Conservation (phyloP, 2,113 vertebrate species). For the Sitta europaea region DNA sequence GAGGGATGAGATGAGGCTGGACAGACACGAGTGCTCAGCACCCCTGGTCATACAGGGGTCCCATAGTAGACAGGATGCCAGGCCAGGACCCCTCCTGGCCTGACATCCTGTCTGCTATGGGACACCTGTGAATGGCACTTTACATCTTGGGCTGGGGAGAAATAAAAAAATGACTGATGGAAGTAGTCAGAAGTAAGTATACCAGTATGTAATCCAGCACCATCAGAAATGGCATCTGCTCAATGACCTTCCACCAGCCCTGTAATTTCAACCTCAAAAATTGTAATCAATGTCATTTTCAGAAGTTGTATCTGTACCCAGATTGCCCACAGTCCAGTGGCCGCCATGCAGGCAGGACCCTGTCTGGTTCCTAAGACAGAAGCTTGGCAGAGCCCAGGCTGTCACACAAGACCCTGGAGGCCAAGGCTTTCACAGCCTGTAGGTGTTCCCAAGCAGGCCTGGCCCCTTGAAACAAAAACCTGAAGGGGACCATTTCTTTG, state of each 20-base stretch:
- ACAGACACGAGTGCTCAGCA: not conserved
- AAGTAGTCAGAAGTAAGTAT: not conserved
- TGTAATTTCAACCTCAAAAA: not conserved
- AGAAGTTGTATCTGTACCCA: not conserved
- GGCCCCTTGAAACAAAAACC: not conserved
- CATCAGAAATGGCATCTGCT: not conserved
- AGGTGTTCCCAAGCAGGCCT: not conserved
- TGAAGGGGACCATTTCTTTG: not conserved
- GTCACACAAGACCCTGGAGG: not conserved
- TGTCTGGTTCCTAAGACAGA: not conserved
- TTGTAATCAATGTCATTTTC: accelerated
- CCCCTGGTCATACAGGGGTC: not conserved
- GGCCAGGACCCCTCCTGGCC: too few relatives aligned
- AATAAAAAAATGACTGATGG: not conserved
- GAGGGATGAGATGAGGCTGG: not conserved
- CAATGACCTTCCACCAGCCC: not conserved
- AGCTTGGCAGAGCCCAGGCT: not conserved
- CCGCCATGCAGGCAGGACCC: not conserved
- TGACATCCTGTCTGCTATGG: too few relatives aligned
- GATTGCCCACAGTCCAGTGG: not conserved
- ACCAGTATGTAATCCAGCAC: accelerated
- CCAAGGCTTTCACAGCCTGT: not conserved
- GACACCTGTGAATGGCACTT: not conserved
- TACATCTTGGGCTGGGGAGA: not conserved
- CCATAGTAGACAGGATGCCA: not conserved